Base-by-base conservation (phyloP, 2,888 invertebrate genomes). In the Malacosoma neustria region DNA sequence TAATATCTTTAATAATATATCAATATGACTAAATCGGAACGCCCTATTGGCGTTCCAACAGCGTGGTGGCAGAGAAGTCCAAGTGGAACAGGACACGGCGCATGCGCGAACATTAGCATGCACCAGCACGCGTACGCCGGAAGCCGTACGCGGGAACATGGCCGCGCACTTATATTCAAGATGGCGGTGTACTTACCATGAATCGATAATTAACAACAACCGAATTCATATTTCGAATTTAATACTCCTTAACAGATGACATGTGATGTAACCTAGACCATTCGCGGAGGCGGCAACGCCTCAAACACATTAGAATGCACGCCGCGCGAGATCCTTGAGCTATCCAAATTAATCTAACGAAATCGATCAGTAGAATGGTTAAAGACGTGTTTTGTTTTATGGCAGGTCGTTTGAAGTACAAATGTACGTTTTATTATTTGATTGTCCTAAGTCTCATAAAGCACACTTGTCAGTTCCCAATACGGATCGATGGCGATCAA, bases 171-270 rank as follows among this genome's bases (percentile, higher is more conserved):
- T 61, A 70, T 68, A 76, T 68, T 73, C 81, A 81, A 80, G 63
- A 81, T 84, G 82, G 81, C 80, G 61, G 65, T 66, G 71, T 57
- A 75, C 71, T 67, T 67, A 69, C 73, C 60, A 70, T 74, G 76
- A 84, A 84, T 82, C 80, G 71, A 81, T 82, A 84, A 85, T 84
- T 75, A 80, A 74, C 59, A 48, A 51, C 65, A 72, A 72, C 69
- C 71, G 72, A 81, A 77, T 81, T 80, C 77, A 81, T 81, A 82
- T 77, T 79, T 81, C 69, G 54, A 71, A 74, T 73, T 68, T 66
- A 68, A 65, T 62, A 54, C 51, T 44, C 68, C 71, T 66, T 73
- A 71, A 61, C 62, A 46, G 69, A 61, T 58, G 57, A 67, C 60
- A 70, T 77, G 68, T 82, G 79, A 81, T 76, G 81, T 80, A 80